Base-by-base conservation (phyloP, 2,797 vertebrate genomes). In the Onychomys torridus region DNA sequence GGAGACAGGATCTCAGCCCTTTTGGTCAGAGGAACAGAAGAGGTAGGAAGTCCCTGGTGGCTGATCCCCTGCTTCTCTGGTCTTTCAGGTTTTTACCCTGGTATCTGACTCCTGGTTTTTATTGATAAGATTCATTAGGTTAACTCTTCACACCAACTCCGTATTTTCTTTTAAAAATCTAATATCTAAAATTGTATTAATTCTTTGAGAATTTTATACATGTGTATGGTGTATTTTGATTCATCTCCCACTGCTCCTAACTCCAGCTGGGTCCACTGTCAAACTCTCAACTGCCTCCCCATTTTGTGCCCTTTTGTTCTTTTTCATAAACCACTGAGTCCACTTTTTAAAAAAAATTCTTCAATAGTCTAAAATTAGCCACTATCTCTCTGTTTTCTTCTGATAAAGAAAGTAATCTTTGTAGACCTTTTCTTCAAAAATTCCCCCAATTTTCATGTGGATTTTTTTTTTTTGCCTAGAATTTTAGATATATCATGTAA, bases 291-390 rank as follows among this genome's bases (percentile, higher is more conserved):
- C 49, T 8, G 32, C 34, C 34, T 57, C 34, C 52, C 32, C 29
- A 32, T 19, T 29, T 29, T 29, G 27, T 14, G 6, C 16, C 29
- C 11, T 78, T 43, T 10, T 55, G 23, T 79, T 59, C 21, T 59
- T 82, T 82, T 40, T 25, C 57, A 59, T 40, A 59, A 59, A 25
- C 11, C 3, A 27, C 16, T 27, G 23, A 81, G 12, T 92, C 87
- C 81, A 85, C 85, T 10, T 65, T 46, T 84, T 65, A 43, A 73
- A 40, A 9, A 89, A 52, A 14, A 83, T 94, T 92, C 93, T 27
- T 75, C 88, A 61, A 76, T 3, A 94, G 37, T 90, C 10, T 27
- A 90, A 69, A 89, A 34, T 90, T 94, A 83, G 73, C 67, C 57
- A 82, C 14, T 55, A 49, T 82, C 37, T 90, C 34, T 90, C 21